Evolutionary conservation across 2,113 vertebrate genomes (phyloP), one percentile per base, ranked within the genome.

Genomic region (Progne subis): DNA sequence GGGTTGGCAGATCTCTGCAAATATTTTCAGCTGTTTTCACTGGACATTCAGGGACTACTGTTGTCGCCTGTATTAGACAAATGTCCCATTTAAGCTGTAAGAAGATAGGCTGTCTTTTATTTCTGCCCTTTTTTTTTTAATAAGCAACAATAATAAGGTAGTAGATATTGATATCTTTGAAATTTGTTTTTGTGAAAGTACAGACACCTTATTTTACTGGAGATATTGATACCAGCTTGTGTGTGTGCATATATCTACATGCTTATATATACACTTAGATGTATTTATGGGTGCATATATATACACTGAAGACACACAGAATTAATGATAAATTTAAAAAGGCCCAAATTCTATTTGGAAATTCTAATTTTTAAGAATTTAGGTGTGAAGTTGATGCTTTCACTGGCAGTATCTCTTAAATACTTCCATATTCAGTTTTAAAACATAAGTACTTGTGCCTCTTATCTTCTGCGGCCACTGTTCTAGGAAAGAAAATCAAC

Each of bases 401-500:
- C 43, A 37, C 39, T 90, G 84, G 88, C 47, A 69, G 28, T 94
- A 91, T 94, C 60, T 91, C 52, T 91, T 93, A 82, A 88, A 88
- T 83, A 70, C 71, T 90, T 93, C n/a, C 7, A 4, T 93, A 74
- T 86, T 85, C 5, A 20, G 56, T 83, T 97, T 91, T 92, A 92
- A 89, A 93, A 91, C 79, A 86, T 92, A 93, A 95, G 83, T 95
- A 84, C 72, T 83, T 70, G 49, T 93, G 91, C 85, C 49, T 95
- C 86, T 97, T 92, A 94, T 92, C 94, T 88, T 92, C 57, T 60
- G 53, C 0, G 18, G 53, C 92, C 76, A 55, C 77, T 88, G 49
- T 95, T 94, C 81, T 84, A 87, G 89, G 95, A 50, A 75, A 68
- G 88, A 90, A 96, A 97, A 95, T 94, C 92, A 93, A 81, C 95